Evolutionary conservation across 2,113 vertebrate genomes (phyloP).

Genomic region (Eupsittula cactorum): DNA sequence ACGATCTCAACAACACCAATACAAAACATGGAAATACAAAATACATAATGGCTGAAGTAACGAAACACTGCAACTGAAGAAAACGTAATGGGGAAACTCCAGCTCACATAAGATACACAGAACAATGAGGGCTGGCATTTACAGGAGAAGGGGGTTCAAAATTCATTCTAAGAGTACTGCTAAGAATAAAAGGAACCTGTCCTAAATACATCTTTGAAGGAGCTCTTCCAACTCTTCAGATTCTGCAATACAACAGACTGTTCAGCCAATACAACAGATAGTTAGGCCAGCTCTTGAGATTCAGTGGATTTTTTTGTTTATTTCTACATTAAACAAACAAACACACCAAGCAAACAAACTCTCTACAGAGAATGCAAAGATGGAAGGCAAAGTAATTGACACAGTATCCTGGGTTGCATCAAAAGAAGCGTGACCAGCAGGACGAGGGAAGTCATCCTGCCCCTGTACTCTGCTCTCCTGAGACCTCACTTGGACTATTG

Average conservation of each 20-base stretch:
- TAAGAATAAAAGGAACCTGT: neutral
- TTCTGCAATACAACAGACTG: neutral
- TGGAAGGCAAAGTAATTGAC: neutral
- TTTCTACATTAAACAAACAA: no score
- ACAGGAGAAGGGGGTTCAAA: neutral
- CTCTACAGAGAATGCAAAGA: neutral
- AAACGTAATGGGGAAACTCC: neutral
- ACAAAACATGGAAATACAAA: neutral
- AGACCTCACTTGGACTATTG: no score
- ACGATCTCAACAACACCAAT: neutral
- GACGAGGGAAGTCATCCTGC: no score
- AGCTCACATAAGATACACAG: neutral
- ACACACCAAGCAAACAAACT: no score
- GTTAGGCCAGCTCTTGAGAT: neutral
- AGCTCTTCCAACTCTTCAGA: neutral
- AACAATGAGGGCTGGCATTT: neutral
- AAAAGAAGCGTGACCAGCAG: no score
- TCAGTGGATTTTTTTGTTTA: neutral
- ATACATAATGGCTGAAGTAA: neutral
- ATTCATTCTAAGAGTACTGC: neutral
- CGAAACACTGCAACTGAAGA: neutral
- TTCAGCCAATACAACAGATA: neutral
- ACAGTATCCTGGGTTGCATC: no score
- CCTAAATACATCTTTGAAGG: neutral
- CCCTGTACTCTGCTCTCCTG: no score